A percentile compares a stretch with the other conserved stretches of the same genome.
Evolutionary conservation across 92 coral and sea anemone genomes (phyloP).

Genomic region (Phenganax subtilis): DNA sequence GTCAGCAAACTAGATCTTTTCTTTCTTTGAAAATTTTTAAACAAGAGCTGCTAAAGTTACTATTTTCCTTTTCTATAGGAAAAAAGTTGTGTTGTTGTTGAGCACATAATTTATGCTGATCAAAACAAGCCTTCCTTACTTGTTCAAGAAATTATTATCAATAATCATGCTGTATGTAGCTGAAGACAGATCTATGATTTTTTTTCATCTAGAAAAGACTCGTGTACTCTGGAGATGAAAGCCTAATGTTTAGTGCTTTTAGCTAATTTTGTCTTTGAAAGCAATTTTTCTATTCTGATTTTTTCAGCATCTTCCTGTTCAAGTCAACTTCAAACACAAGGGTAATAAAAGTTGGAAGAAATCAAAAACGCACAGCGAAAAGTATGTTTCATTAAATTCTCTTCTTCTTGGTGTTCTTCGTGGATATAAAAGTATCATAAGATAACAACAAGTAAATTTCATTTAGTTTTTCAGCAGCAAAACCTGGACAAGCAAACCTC

Average conservation of each 20-base stretch:
- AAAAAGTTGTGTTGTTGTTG: slow-evolving; percentile 76
- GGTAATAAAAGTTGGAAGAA: slow-evolving; percentile 76
- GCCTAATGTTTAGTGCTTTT: background rate
- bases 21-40: background rate
- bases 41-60: background rate
- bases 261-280: no score
- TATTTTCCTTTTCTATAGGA: slow-evolving; percentile 42
- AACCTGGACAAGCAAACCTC: slow-evolving; percentile 10
- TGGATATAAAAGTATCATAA: background rate
- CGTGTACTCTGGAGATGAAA: no score
- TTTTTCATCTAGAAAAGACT: no score
- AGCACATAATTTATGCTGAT: slow-evolving; percentile 70
- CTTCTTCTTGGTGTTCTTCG: background rate
- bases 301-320: slow-evolving; percentile 50
- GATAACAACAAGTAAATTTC: background rate
- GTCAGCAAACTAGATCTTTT: slow-evolving; percentile 31
- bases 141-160: slow-evolving; percentile 72
- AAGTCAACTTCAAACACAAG: slow-evolving; percentile 49
- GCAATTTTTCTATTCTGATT: no score
- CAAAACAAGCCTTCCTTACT: slow-evolving; percentile 74
- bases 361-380: slow-evolving; percentile 56
- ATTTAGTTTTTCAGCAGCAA: slow-evolving; percentile 17
- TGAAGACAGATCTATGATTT: no score
- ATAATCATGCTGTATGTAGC: slow-evolving; percentile 75
- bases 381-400: slow-evolving; percentile 14